Evolutionary conservation across 2,888 invertebrate species (phyloP), one percentile per base, ranked within the genome.

Genomic region (Cephus pygmeus): DNA sequence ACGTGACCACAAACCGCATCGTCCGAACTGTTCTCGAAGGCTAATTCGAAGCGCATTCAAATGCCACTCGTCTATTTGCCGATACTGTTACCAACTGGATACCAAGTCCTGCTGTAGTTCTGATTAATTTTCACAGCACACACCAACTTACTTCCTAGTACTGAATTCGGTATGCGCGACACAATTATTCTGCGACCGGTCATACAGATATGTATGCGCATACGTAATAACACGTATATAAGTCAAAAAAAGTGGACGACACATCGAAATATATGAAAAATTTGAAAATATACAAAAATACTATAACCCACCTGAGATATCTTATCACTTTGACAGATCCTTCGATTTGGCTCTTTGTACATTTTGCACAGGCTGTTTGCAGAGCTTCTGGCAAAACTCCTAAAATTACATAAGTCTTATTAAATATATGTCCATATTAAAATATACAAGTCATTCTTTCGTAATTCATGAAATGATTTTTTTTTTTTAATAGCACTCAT

Each of bases 341-440:
- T 75, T 87, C 86, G 34, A 84, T 82, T 73, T 88, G 87, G 77
- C 84, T 87, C 73, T 85, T 84, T 6, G 86, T 85, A 79, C 88
- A 88, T 77, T 87, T 87, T 33, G 86, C 84, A 79, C 88, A 88
- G 35, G 81, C 87, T 36, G 83, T 85, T 9, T 77, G 82, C 77
- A 87, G 79, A 40, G 87, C 87, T 83, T 87, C 88, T 23, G 87
- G 87, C 75, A 88, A 82, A 35, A 79, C 81, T 78, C 84, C 88
- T 88, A 79, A 23, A 23, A 56, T 23, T 56, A 9, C 56, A 23
- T 23, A 56, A 56, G 9, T 56, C 3, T 56, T 1, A 56, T 56
- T 9, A 56, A 56, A 56, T 1, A 23, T 56, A 56, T 56, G 9
- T 56, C 23, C 2, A 56, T 23, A 56, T 23, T 9, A 23, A 56